Conservation (phyloP, 2,888 invertebrate species). For the Cotesia congregata region DNA sequence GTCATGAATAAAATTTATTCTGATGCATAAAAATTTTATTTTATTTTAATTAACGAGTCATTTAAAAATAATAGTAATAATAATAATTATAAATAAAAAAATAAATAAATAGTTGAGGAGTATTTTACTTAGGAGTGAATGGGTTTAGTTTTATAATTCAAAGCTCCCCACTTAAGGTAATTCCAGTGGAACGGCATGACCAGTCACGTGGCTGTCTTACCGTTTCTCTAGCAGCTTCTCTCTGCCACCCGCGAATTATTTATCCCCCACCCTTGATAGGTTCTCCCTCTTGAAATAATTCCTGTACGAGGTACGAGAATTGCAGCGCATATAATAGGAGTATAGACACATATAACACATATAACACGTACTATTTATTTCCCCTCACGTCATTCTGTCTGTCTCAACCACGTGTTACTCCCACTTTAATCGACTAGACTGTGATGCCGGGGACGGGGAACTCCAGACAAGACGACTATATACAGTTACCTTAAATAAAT, state of each 20-base stretch:
- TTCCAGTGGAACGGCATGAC: conserved; percentile 43
- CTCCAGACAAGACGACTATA: not conserved
- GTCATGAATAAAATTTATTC: not conserved
- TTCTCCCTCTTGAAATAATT: not conserved
- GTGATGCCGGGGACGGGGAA: not conserved
- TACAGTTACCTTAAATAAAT: not conserved
- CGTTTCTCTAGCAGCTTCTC: not conserved
- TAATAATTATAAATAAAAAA: not conserved
- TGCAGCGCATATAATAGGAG: not conserved
- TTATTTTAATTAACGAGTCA: not conserved
- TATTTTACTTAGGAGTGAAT: not conserved
- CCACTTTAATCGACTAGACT: conserved; percentile 10
- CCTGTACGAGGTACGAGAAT: not conserved
- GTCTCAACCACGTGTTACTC: conserved; percentile 49
- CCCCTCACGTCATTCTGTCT: conserved; percentile 28
- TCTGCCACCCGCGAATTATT: not conserved
- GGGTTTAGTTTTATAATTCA: not conserved
- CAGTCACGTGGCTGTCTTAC: conserved; percentile 49
- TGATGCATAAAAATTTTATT: too few relatives aligned
- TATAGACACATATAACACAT: not conserved
- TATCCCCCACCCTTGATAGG: not conserved
- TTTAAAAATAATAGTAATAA: not conserved
- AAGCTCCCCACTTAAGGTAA: not conserved
- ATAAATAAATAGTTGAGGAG: not conserved
- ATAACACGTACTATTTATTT: conserved; percentile 2